phyloP scores from a whole-genome alignment of 2,113 vertebrate species.

The Accipiter virgatus region DNA sequence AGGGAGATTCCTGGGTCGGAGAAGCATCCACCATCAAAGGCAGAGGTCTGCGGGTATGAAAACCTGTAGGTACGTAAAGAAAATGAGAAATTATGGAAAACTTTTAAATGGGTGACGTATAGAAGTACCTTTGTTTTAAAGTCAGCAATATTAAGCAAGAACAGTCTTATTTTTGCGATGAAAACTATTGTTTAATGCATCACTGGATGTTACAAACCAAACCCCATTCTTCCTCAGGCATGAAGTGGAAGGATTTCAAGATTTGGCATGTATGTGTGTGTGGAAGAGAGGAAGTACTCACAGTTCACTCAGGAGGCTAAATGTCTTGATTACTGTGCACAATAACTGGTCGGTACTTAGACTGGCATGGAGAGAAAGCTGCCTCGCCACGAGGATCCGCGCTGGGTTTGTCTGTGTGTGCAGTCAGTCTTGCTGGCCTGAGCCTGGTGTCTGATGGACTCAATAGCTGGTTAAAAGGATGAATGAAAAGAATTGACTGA shows the following conservation, averaged over 20 bases:
- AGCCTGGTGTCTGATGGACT: background rate
- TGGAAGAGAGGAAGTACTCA: background rate
- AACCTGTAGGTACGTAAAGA: background rate
- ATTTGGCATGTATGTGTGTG: background rate
- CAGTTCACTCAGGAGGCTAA: background rate
- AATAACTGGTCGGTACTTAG: background rate
- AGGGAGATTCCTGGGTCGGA: background rate
- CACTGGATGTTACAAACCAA: background rate
- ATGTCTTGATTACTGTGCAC: accelerated
- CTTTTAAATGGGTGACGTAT: background rate
- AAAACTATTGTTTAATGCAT: background rate
- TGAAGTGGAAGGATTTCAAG: background rate
- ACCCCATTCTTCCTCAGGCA: accelerated
- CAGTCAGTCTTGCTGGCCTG: background rate
- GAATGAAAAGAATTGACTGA: background rate
- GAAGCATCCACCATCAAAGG: background rate
- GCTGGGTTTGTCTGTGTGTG: background rate
- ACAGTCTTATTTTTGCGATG: background rate
- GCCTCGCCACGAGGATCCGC: accelerated
- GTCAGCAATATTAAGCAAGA: background rate
- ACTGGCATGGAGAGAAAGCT: background rate
- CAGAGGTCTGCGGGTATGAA: background rate
- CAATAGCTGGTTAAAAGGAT: accelerated
- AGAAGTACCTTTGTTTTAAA: background rate
- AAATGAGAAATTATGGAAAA: background rate